Conservation (phyloP, 2,113 vertebrate genomes). For the Crotalus tigris region DNA sequence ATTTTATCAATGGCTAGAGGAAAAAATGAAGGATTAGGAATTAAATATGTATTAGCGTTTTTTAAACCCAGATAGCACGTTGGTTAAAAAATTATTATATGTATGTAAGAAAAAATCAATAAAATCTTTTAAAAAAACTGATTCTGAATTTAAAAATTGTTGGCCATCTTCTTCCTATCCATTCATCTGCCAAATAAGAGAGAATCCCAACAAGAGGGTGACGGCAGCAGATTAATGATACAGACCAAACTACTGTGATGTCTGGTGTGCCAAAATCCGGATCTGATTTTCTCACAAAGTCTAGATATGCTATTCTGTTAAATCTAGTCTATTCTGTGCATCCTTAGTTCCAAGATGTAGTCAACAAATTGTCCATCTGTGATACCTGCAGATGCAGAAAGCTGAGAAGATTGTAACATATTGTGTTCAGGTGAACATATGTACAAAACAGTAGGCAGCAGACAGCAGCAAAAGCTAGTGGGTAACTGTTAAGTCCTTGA, state of each 20-base stretch:
- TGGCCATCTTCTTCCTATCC: background rate
- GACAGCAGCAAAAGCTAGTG: background rate
- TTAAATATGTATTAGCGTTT: too few relatives aligned
- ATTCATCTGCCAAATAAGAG: background rate
- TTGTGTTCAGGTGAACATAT: background rate
- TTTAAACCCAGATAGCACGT: too few relatives aligned
- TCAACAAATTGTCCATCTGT: background rate
- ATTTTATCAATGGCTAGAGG: too few relatives aligned
- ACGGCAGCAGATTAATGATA: background rate
- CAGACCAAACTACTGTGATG: background rate
- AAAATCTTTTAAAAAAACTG: background rate
- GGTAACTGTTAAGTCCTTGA: background rate
- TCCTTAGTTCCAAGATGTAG: background rate
- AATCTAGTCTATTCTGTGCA: background rate
- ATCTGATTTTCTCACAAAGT: background rate
- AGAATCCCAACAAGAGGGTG: background rate
- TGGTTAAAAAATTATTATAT: too few relatives aligned
- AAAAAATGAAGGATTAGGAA: too few relatives aligned
- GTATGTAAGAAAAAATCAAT: too few relatives aligned
- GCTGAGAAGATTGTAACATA: background rate
- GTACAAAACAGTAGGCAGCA: background rate
- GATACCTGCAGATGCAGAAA: background rate
- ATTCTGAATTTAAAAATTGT: background rate
- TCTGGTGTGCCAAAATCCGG: background rate
- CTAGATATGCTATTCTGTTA: background rate